A percentile compares a stretch with the other conserved stretches of the same genome.
Conservation (phyloP, 2,888 invertebrate species). For the Palloptera scutellata region DNA sequence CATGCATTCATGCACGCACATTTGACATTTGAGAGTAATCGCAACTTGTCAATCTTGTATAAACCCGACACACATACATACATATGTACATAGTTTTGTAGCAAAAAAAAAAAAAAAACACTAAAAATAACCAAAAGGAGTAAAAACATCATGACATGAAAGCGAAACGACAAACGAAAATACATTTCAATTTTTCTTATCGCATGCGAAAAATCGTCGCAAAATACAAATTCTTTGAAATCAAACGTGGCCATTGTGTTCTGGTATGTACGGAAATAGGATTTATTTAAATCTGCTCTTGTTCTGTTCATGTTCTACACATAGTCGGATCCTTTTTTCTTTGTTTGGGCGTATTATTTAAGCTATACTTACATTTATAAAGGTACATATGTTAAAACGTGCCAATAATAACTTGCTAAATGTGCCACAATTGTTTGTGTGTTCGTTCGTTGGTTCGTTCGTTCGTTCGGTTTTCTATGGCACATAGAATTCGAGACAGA, state of each 20-base stretch:
- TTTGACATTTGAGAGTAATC: constrained; percentile 24
- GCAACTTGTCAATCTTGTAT: constrained; percentile 27
- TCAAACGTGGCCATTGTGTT: neutral
- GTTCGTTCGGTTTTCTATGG: neutral
- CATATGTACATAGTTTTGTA: no score
- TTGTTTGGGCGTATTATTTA: no score
- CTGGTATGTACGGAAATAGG: constrained; percentile 14
- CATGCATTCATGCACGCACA: neutral
- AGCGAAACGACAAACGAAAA: no score
- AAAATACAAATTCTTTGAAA: constrained; percentile 5
- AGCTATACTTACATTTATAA: neutral
- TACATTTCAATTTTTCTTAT: neutral
- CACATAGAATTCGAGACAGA: constrained; percentile 5
- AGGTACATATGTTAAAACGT: constrained; percentile 10
- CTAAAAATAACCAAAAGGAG: no score
- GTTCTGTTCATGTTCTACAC: no score
- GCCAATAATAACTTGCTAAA: neutral
- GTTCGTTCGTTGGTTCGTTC: no score
- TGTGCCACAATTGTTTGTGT: no score
- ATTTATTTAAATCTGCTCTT: constrained; percentile 3
- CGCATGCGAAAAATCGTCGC: constrained; percentile 20
- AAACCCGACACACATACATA: no score
- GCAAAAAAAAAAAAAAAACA: no score
- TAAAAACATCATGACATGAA: no score
- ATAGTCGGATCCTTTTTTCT: no score